Evolutionary conservation across 2,797 vertebrate species (phyloP), one percentile per base, ranked within the genome.

Genomic region (Falco columbarius): DNA sequence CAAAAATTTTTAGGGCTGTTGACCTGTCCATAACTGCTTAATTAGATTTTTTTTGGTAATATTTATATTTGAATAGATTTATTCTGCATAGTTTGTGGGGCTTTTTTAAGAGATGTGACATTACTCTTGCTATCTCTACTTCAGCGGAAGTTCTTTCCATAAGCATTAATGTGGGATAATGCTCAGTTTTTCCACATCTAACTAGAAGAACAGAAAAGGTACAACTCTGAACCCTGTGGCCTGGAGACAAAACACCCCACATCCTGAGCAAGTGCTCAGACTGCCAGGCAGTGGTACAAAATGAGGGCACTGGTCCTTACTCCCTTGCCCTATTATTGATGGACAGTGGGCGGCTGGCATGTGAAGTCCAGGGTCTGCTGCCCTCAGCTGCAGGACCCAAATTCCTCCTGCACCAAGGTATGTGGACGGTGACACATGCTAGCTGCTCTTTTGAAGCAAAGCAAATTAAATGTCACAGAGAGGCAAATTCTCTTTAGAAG

Each of bases 381-480:
- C 72, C 27, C 32, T 83, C 49, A 70, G 13, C 6, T 52, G 24
- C 0, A 1, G 12, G 10, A 24, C 62, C n/a, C 0, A 0, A 86
- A 47, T 54, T 81, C 27, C 19, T 54, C 21, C 27, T 17, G 1
- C 12, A 71, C 26, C n/a, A 70, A 47, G 20, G 74, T 79, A 68
- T 0, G 0, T 55, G 38, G 23, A 29, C 4, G 3, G 12, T 80
- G 20, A 73, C 34, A 56, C 4, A 8, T 7, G 20, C 36, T 26
- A 82, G 16, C 22, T 80, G 75, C 12, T 55, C 12, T 52, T 94
- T 62, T 51, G 65, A 93, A 77, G 23, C 12, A 86, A 63, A 77
- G 1, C 32, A 77, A 19, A 54, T 80, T 42, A 71, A 65, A 82
- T 29, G 27, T 24, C 5, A 4, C 24, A 61, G 61, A 42, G 9